These are phyloP conservation scores for Chionis minor DNA, from an alignment of 2,113 vertebrate genomes.

Conservation along the genomic window DNA sequence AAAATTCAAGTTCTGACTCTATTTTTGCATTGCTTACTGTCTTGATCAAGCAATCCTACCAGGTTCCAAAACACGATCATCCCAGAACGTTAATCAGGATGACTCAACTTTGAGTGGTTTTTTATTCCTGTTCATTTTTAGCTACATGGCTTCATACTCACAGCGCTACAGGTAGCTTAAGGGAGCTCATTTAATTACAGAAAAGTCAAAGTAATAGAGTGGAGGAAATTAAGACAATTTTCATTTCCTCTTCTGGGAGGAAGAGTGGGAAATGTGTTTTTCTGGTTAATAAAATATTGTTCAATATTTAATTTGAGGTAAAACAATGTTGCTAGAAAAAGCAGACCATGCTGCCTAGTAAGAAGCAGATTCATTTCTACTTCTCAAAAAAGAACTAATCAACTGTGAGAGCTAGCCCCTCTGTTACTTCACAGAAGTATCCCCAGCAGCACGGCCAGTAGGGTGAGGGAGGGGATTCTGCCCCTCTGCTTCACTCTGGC, in stretches of 20 bases:
- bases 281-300: neutral
- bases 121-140: neutral
- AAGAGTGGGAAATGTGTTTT: neutral
- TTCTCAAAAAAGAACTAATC: neutral
- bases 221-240: neutral
- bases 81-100: neutral
- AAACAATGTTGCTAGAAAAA: neutral
- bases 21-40: neutral
- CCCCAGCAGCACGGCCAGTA: neutral
- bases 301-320: neutral
- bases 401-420: neutral
- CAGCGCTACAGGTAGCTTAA: neutral
- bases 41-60: neutral
- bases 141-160: neutral
- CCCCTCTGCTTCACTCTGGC: neutral
- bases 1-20: neutral
- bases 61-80: neutral
- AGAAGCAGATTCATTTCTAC: neutral
- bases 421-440: neutral
- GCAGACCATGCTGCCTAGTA: fast-evolving
- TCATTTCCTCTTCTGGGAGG: neutral
- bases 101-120: neutral
- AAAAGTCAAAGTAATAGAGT: neutral
- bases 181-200: neutral
- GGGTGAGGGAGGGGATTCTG: neutral